These are phyloP conservation scores for Tympanuchus pallidicinctus DNA, from an alignment of 2,113 vertebrate species.

Conservation along the genomic window DNA sequence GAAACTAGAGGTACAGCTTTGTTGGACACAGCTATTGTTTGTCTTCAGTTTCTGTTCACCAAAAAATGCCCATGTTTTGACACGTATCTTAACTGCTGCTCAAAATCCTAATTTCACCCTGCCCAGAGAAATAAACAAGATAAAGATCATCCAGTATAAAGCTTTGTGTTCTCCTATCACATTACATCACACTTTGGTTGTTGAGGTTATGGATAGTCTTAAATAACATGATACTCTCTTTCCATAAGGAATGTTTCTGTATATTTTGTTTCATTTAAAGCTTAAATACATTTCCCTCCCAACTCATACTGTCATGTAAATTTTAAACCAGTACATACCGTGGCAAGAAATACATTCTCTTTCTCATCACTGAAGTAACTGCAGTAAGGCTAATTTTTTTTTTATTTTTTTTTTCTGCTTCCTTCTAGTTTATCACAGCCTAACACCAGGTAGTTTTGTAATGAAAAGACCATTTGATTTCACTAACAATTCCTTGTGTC, in stretches of 20 bases:
- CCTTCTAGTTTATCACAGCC: background rate
- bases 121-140: background rate
- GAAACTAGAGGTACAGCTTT: slow-evolving; percentile 86
- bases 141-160: background rate
- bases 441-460: background rate
- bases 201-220: background rate
- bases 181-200: background rate
- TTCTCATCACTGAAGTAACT: background rate
- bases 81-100: background rate
- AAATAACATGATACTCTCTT: background rate
- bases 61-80: background rate
- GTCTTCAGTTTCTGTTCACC: background rate
- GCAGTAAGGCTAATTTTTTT: background rate
- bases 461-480: background rate
- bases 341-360: background rate
- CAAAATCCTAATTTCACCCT: background rate
- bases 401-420: background rate
- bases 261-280: background rate
- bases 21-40: background rate
- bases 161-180: background rate
- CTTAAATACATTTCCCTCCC: background rate
- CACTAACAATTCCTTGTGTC: background rate
- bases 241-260: background rate
- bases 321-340: background rate
- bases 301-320: background rate